Evolutionary conservation across 2,888 invertebrate species (phyloP), one percentile per base, ranked within the genome.

Genomic region (Drosophila sordidula): DNA sequence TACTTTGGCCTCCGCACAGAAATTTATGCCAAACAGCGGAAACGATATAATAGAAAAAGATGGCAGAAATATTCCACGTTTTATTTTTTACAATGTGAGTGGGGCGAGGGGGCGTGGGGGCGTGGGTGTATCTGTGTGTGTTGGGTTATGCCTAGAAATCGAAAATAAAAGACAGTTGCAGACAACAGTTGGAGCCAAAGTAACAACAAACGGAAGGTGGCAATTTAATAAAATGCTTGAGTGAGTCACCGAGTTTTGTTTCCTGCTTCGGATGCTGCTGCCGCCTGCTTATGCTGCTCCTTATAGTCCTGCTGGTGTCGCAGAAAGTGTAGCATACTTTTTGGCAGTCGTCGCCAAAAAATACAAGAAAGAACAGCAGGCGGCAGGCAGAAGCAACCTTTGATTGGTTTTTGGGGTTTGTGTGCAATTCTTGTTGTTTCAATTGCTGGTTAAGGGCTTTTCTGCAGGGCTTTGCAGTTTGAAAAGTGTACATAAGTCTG

Each of bases 151-250:
- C 66, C 82, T 82, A 82, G 78, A 68, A 82, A 76, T 78, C 76
- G 75, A 77, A 78, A 76, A 72, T 71, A 70, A 75, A 67, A 81
- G 78, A 83, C 76, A 80, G 70, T 75, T 59, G 66, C 51, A 69
- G 57, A 63, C 63, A 63, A 61, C 49, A 38, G 38, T 61, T 61
- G 63, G 63, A 29, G 49, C 50, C 49, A 66, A 61, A 66, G 66
- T 72, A 88, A 87, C 88, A 82, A 76, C 78, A 84, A 89, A 78
- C 89, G 90, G 89, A 90, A 90, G 89, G 90, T 89, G 90, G 86
- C 88, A 90, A 90, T 90, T 90, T 89, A 90, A 90, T 90, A 90
- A 90, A 90, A 90, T 81, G 89, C 89, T 90, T 87, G 88, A 90
- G 87, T 89, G 83, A 80, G 78, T 85, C 75, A 80, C 78, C 83